Evolutionary conservation across 64 coral and sea anemone species (phyloP).

Genomic region (Stichodactyla mertensii): DNA sequence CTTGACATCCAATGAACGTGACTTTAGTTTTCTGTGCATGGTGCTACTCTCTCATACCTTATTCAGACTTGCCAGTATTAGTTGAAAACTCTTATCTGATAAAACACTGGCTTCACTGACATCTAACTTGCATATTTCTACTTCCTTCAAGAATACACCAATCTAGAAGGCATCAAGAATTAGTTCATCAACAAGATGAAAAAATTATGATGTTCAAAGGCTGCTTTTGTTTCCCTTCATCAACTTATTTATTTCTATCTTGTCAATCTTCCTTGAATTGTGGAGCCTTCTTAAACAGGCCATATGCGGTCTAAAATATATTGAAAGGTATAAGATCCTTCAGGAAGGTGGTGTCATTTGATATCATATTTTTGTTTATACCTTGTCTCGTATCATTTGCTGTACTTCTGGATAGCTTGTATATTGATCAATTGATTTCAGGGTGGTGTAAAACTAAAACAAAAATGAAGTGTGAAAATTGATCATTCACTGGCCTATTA

Average conservation of each 20-base stretch:
- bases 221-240: no score
- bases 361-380: background rate
- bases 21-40: background rate
- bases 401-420: slow-evolving; percentile 2
- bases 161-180: slow-evolving; percentile 9
- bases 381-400: slow-evolving; percentile 5
- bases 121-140: background rate
- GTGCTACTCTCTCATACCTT: background rate
- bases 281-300: no score
- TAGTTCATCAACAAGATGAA: no score
- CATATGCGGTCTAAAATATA: background rate
- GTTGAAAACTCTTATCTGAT: background rate
- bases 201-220: no score
- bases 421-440: slow-evolving; percentile 16
- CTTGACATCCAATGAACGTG: no score
- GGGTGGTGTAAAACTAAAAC: slow-evolving; percentile 3
- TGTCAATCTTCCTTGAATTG: no score
- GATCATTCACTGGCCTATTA: no score
- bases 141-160: background rate
- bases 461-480: background rate
- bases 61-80: background rate
- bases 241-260: no score
- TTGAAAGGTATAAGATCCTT: background rate
- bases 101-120: background rate
- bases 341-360: no score